Base-by-base conservation (phyloP, 2,888 invertebrate species). In the Drosophila hawaiiensis region DNA sequence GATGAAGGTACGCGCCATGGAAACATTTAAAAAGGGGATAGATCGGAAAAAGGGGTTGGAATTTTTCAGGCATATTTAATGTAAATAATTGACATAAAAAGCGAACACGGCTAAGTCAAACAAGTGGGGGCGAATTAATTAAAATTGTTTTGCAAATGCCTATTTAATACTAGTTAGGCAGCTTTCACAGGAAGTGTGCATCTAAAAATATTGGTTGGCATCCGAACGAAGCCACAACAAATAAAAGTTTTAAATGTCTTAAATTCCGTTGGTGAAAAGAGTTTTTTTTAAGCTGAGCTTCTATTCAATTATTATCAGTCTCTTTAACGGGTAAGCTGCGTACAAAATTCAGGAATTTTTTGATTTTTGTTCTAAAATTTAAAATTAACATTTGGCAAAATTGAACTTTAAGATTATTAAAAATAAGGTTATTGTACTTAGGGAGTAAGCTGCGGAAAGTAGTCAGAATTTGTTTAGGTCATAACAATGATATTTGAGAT, bases 11-110 rank as follows among this genome's bases (percentile, higher is more conserved):
- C 56, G 47, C 47, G 56, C 71, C 83, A 82, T 88, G 84, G 89
- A 77, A 85, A 88, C 84, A 88, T 73, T 83, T 69, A 63, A 59
- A 80, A 41, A 16, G 16, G 16, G 25, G 1, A 16, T 9, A 25
- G 16, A 16, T 47, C 7, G 7, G 9, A 58, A 68, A 71, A 41
- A 56, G 49, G 29, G 43, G 54, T 19, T 68, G 61, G 73, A 73
- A 75, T 83, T 80, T 82, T 73, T 82, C 76, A 74, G 71, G 58
- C 83, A 83, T 78, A 82, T 69, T 76, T 79, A 80, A 82, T 83
- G 83, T 68, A 78, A 85, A 85, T 84, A 85, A 85, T 82, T 88
- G 80, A 88, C 86, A 83, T 85, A 68, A 41, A 83, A 84, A 82
- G 76, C 67, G 65, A 60, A 35, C 43, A 43, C 35, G 73, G 59